Percentiles rank a stretch among this genome's conserved stretches.
Evolutionary conservation across 2,888 invertebrate genomes (phyloP).

Genomic region (Ferdinandea cuprea): DNA sequence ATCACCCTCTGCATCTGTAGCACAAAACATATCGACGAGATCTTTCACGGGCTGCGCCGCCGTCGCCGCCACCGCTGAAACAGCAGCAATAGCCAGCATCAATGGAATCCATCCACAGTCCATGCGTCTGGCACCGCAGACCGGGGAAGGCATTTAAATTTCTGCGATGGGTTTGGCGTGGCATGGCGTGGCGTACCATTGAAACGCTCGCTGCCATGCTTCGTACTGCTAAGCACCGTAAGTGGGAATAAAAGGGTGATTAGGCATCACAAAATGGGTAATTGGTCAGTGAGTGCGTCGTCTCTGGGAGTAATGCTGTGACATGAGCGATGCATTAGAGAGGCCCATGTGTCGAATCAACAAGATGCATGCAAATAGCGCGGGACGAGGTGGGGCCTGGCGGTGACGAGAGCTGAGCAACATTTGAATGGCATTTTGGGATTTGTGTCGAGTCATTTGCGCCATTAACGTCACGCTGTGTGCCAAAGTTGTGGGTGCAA

Average conservation of each 20-base stretch:
- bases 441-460: conserved; percentile 74
- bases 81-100: conserved; percentile 37
- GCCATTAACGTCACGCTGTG: conserved; percentile 68
- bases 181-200: too few species aligned
- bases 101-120: conserved; percentile 45
- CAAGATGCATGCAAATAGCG: background rate
- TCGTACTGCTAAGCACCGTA: conserved; percentile 31
- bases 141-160: conserved; percentile 62
- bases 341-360: conserved; percentile 50
- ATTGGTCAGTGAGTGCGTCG: conserved; percentile 73
- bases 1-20: conserved; percentile 51
- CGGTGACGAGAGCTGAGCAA: conserved; percentile 15
- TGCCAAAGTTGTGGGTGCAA: conserved; percentile 64
- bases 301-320: conserved; percentile 60
- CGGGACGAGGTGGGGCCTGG: too few species aligned
- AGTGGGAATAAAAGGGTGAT: conserved; percentile 74
- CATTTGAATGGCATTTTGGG: conserved; percentile 74
- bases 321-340: conserved; percentile 74
- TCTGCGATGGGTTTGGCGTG: conserved; percentile 69
- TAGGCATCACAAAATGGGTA: conserved; percentile 75
- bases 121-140: conserved; percentile 8
- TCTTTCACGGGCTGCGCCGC: conserved; percentile 18
- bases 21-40: conserved; percentile 36
- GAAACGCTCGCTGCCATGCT: conserved; percentile 42
- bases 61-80: conserved; percentile 10